phyloP scores from a whole-genome alignment of 2,797 vertebrate species.

The Gymnothorax javanicus region DNA sequence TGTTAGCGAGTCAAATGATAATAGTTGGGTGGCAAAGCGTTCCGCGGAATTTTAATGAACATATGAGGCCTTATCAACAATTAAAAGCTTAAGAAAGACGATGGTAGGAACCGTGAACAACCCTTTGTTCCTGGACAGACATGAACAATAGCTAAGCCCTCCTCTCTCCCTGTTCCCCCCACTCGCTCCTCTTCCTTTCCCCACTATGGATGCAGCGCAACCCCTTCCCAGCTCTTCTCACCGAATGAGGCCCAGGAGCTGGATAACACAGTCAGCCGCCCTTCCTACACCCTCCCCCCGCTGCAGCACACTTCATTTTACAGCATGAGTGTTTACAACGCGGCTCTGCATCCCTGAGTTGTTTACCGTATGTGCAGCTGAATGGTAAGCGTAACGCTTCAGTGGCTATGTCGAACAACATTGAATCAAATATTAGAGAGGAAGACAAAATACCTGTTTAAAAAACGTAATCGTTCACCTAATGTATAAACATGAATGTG shows the following conservation, averaged over 20 bases:
- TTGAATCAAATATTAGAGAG: background rate
- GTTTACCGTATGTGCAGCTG: background rate
- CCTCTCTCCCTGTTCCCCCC: conserved; percentile 64
- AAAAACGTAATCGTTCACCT: background rate
- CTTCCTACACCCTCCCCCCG: conserved; percentile 50
- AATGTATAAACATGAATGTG: background rate
- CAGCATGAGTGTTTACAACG: background rate
- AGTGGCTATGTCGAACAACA: background rate
- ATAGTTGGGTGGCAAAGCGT: background rate
- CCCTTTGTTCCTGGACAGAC: conserved; percentile 79
- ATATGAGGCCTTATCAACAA: conserved; percentile 72
- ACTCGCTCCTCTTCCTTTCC: conserved; percentile 15
- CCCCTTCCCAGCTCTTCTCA: conserved; percentile 56
- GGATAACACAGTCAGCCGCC: conserved; percentile 63
- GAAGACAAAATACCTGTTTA: background rate
- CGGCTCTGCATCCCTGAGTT: background rate
- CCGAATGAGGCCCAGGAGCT: conserved; percentile 45
- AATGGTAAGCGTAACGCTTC: background rate
- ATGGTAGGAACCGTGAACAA: conserved; percentile 76
- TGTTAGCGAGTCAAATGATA: background rate
- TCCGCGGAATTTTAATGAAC: conserved; percentile 64
- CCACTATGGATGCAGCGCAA: conserved; percentile 27
- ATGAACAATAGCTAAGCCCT: conserved; percentile 83
- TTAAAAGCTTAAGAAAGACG: conserved; percentile 72
- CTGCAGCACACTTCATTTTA: conserved; percentile 47